Conservation (phyloP, 2,113 vertebrate species). For the Marmota flaviventris region DNA sequence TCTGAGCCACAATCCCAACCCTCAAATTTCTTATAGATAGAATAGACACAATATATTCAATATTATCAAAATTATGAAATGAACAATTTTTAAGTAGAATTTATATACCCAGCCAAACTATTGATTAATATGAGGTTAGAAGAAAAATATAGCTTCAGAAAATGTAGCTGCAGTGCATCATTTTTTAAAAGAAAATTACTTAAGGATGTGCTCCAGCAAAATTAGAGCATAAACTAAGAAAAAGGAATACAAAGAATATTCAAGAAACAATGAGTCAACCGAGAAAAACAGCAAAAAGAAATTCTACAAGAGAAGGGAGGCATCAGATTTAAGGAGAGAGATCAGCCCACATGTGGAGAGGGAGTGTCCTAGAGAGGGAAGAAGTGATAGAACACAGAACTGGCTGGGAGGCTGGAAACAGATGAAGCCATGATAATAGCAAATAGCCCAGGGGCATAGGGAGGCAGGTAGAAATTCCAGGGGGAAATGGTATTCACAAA, state of each 20-base stretch:
- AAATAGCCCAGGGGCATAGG: background rate
- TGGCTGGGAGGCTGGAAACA: background rate
- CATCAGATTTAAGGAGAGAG: background rate
- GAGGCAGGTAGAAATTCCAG: background rate
- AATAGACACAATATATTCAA: background rate
- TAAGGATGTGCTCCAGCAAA: background rate
- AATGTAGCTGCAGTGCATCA: background rate
- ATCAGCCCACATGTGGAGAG: accelerated
- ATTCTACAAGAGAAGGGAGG: background rate
- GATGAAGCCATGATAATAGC: background rate
- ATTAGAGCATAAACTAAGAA: background rate
- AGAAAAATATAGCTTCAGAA: background rate
- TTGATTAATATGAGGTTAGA: background rate
- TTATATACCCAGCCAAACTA: background rate
- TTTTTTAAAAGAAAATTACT: conserved; percentile 11
- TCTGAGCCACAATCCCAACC: too few species aligned
- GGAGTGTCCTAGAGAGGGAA: background rate
- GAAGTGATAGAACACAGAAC: background rate
- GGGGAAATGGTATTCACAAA: background rate
- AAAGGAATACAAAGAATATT: background rate
- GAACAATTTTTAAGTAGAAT: background rate
- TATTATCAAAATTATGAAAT: background rate
- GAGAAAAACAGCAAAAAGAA: background rate
- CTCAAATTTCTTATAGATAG: too few species aligned
- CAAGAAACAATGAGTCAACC: background rate